These are phyloP conservation scores for Phyllotis vaccarum DNA, from an alignment of 2,797 vertebrate genomes.

Conservation along the genomic window DNA sequence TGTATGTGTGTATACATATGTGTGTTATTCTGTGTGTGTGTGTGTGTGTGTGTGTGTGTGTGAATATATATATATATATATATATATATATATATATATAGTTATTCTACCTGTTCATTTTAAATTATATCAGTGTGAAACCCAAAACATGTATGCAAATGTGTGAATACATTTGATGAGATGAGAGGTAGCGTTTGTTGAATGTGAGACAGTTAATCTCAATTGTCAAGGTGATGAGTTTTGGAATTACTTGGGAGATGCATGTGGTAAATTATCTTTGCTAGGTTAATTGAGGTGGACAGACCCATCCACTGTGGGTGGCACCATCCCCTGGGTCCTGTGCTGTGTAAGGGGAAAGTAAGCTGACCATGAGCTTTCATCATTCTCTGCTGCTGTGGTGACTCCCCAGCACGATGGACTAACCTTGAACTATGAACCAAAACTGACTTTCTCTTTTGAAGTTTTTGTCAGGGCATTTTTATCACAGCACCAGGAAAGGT, in stretches of 20 bases:
- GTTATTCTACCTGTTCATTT: constrained; percentile 16
- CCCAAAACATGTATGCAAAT: not conserved
- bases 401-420: not conserved
- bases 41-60: no score
- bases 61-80: not conserved
- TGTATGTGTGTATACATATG: no score
- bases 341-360: not conserved
- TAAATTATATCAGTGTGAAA: constrained; percentile 10
- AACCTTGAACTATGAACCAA: not conserved
- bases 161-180: not conserved
- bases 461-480: not conserved
- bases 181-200: not conserved
- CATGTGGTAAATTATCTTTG: not conserved
- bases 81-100: not conserved
- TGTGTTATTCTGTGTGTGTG: no score
- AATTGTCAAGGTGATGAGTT: not conserved
- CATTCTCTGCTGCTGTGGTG: not conserved
- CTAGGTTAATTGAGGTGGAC: not conserved
- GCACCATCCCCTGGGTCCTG: not conserved
- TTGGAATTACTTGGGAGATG: not conserved
- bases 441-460: not conserved
- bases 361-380: not conserved
- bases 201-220: not conserved
- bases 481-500: not conserved
- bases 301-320: not conserved